A percentile compares a stretch with the other conserved stretches of the same genome.
Evolutionary conservation across 2,888 invertebrate genomes (phyloP).

Genomic region (Liodrosophila aerea): DNA sequence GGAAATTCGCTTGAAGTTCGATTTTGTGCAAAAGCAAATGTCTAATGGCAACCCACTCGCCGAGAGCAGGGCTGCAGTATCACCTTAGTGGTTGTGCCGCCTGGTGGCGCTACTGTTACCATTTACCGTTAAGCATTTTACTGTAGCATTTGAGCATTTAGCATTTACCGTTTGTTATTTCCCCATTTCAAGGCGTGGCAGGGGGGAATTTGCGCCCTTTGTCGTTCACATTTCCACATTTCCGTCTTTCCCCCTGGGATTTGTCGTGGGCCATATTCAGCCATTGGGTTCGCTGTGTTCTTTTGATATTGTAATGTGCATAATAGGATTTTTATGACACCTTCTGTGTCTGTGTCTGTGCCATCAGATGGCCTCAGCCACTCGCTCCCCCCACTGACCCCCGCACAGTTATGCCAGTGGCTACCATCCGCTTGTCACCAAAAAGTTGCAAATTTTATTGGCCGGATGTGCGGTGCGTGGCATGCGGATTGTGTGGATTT

Average conservation of each 20-base stretch:
- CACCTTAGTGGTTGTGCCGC: constrained; percentile 14
- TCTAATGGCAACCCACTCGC: constrained; percentile 15
- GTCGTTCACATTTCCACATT: constrained; percentile 47
- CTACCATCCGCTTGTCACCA: constrained; percentile 63
- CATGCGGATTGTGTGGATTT: constrained; percentile 65
- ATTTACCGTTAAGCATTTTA: constrained; percentile 16
- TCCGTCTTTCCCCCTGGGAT: constrained; percentile 62
- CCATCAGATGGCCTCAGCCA: constrained; percentile 35
- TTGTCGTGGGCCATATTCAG: constrained; percentile 25
- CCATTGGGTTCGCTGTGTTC: constrained; percentile 34
- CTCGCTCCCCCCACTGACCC: not conserved
- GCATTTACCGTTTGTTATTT: constrained; percentile 7
- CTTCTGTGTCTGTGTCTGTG: constrained; percentile 45
- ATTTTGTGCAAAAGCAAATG: too few species aligned
- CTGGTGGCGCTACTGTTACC: constrained; percentile 14
- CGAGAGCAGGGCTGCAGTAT: not conserved
- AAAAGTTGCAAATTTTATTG: constrained; percentile 75
- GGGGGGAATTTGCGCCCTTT: constrained; percentile 36
- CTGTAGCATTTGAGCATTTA: too few species aligned
- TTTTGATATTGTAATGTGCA: constrained; percentile 81
- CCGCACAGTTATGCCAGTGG: not conserved
- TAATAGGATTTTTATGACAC: constrained; percentile 80
- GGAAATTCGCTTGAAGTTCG: too few species aligned
- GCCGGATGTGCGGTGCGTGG: constrained; percentile 64
- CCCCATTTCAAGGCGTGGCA: not conserved